Percentiles rank a stretch among this genome's conserved stretches.
Conservation (phyloP, 2,888 invertebrate species). For the Scaptomyza reducta region DNA sequence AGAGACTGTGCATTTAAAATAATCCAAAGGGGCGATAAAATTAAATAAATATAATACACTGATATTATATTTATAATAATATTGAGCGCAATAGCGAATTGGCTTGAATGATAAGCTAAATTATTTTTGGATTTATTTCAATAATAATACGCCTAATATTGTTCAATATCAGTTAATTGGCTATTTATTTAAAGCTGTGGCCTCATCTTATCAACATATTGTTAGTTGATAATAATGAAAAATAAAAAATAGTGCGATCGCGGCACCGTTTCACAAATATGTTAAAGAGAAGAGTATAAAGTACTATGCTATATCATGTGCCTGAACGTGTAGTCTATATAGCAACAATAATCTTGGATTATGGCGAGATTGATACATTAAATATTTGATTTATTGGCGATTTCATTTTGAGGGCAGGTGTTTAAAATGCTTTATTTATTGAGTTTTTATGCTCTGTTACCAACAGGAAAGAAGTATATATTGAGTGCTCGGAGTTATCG, state of each 20-base stretch:
- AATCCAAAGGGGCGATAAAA: background rate
- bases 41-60: background rate
- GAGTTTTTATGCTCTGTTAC: background rate
- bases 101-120: conserved; percentile 1
- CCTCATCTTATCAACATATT: background rate
- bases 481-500: too few relatives aligned
- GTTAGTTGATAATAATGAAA: background rate
- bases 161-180: conserved; percentile 8
- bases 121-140: conserved; percentile 2
- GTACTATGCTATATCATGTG: background rate
- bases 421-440: background rate
- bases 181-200: background rate
- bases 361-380: background rate
- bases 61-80: conserved; percentile 1
- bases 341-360: background rate
- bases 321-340: background rate
- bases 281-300: background rate
- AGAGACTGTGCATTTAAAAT: background rate
- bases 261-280: background rate
- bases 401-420: background rate
- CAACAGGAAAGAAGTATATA: background rate
- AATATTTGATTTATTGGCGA: background rate
- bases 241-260: background rate
- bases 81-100: background rate
- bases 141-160: conserved; percentile 7